Conservation (phyloP, 92 coral and sea anemone genomes). For the Phymanthus crucifer region DNA sequence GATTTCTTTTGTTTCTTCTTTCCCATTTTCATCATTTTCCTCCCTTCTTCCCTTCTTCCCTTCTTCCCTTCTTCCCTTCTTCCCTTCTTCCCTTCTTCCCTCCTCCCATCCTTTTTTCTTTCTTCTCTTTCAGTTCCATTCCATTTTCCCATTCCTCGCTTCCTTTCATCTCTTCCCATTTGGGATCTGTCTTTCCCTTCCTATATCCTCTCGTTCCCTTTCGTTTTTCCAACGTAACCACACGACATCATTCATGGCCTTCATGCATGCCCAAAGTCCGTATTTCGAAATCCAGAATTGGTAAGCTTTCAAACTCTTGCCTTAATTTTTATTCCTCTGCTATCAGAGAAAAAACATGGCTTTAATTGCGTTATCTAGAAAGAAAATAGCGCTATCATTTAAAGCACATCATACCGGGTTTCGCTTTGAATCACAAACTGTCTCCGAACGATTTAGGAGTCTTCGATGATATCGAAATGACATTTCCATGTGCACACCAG, state of each 20-base stretch:
- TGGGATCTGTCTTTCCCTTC: not conserved
- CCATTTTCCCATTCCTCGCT: not conserved
- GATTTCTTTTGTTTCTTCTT: not conserved
- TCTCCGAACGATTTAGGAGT: not conserved
- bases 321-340: not conserved
- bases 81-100: not conserved
- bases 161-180: not conserved
- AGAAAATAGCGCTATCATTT: not conserved
- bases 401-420: not conserved
- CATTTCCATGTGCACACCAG: not conserved
- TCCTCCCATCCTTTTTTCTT: not conserved
- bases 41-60: not conserved
- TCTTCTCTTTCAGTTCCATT: not conserved
- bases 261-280: not conserved
- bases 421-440: not conserved
- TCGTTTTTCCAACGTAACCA: not conserved
- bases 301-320: not conserved
- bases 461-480: not conserved
- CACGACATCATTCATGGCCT: not conserved
- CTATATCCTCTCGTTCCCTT: not conserved
- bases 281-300: too few relatives aligned
- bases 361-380: not conserved
- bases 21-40: not conserved
- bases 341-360: not conserved
- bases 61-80: not conserved